These are phyloP conservation scores for Teleopsis dalmanni DNA, from an alignment of 1,140 invertebrate genomes.

Conservation along the genomic window DNA sequence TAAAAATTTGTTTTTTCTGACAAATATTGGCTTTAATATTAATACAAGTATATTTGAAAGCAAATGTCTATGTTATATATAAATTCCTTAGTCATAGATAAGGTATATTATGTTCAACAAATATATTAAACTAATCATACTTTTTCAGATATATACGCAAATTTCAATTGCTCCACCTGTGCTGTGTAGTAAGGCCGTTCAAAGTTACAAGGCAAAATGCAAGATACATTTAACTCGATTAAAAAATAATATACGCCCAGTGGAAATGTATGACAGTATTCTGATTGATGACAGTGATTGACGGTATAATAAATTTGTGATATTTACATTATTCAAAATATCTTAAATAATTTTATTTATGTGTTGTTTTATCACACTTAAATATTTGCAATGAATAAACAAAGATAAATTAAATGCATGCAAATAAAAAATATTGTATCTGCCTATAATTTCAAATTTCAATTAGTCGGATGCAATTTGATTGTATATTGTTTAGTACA, in stretches of 20 bases:
- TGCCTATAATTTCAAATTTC: no score
- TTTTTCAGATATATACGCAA: slow-evolving; percentile 27
- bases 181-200: slow-evolving; percentile 30
- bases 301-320: no score
- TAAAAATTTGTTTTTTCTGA: neutral
- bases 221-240: slow-evolving; percentile 18
- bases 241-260: neutral
- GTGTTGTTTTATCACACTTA: no score
- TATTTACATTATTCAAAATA: no score
- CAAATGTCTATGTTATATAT: neutral
- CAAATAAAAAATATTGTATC: no score
- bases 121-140: neutral
- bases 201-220: slow-evolving; percentile 33
- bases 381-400: no score
- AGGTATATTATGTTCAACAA: neutral
- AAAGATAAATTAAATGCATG: no score
- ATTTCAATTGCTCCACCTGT: slow-evolving; percentile 31
- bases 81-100: neutral
- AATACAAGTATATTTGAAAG: no score
- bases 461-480: no score
- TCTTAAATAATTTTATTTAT: no score
- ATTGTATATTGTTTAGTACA: no score
- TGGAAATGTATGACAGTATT: slow-evolving; percentile 5
- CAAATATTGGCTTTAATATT: neutral
- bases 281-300: slow-evolving; percentile 11